These are phyloP conservation scores for Hecatera dysodea DNA, from an alignment of 2,888 invertebrate species.

Conservation along the genomic window DNA sequence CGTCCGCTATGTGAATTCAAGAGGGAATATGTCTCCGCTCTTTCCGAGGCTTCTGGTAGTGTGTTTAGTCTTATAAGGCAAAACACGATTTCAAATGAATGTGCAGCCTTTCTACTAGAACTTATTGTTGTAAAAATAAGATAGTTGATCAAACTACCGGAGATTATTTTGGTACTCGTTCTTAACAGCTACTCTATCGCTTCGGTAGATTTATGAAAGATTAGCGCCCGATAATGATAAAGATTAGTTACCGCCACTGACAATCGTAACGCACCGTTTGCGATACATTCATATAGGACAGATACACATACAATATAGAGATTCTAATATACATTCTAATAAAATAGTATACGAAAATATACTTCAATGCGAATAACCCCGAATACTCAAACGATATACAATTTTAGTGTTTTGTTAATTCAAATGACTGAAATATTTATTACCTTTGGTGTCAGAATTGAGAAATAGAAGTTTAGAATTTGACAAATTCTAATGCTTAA, in stretches of 20 bases:
- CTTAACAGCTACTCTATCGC: background rate
- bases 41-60: background rate
- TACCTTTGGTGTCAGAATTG: background rate
- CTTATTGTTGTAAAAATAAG: background rate
- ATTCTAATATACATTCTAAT: slow-evolving; percentile 60
- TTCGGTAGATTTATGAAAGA: slow-evolving; percentile 14
- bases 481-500: background rate
- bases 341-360: slow-evolving; percentile 63
- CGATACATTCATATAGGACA: slow-evolving; percentile 32
- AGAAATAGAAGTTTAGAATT: background rate
- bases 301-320: slow-evolving; percentile 49
- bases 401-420: background rate
- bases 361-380: slow-evolving; percentile 29
- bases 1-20: background rate
- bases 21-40: background rate
- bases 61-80: background rate
- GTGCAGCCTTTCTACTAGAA: background rate
- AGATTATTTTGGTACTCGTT: slow-evolving; percentile 12
- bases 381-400: slow-evolving; percentile 26
- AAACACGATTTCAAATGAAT: background rate
- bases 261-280: slow-evolving; percentile 42
- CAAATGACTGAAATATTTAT: background rate
- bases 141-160: background rate
- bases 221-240: slow-evolving; percentile 5
- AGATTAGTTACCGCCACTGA: slow-evolving; percentile 31